Conservation (phyloP, 2,113 vertebrate species). For the Ramphastos sulfuratus region DNA sequence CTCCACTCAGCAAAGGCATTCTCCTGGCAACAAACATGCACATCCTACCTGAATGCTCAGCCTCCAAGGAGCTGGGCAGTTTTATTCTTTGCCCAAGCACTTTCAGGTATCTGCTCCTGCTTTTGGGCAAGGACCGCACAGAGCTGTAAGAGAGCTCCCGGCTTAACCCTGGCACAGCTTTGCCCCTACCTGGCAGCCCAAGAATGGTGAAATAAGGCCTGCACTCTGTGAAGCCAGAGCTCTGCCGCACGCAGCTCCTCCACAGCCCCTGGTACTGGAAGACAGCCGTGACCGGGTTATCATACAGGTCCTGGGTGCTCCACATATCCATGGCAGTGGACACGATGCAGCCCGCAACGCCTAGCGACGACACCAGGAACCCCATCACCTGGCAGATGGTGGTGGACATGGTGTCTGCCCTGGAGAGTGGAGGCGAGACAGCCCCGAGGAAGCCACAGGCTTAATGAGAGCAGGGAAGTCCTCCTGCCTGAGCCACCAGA, state of each 20-base stretch:
- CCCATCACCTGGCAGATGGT: constrained; percentile 82
- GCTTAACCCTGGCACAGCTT: neutral
- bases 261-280: constrained; percentile 91
- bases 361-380: constrained; percentile 78
- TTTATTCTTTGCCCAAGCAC: fast-evolving
- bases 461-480: neutral
- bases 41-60: neutral
- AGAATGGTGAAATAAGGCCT: constrained; percentile 88
- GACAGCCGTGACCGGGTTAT: constrained; percentile 80
- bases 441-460: neutral
- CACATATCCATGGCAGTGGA: constrained; percentile 86
- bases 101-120: neutral
- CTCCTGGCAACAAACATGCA: neutral
- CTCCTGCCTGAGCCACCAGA: constrained; percentile 14
- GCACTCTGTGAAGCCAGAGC: constrained; percentile 87
- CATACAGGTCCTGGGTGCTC: constrained; percentile 84
- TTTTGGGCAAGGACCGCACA: neutral
- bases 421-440: neutral
- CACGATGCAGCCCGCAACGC: constrained; percentile 78
- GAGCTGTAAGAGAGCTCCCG: neutral
- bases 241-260: constrained; percentile 87
- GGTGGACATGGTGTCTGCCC: constrained; percentile 77
- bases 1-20: neutral
- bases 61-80: neutral
- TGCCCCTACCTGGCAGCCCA: constrained; percentile 86